These are phyloP conservation scores for Gortyna flavago DNA, from an alignment of 2,888 invertebrate species.

Conservation along the genomic window DNA sequence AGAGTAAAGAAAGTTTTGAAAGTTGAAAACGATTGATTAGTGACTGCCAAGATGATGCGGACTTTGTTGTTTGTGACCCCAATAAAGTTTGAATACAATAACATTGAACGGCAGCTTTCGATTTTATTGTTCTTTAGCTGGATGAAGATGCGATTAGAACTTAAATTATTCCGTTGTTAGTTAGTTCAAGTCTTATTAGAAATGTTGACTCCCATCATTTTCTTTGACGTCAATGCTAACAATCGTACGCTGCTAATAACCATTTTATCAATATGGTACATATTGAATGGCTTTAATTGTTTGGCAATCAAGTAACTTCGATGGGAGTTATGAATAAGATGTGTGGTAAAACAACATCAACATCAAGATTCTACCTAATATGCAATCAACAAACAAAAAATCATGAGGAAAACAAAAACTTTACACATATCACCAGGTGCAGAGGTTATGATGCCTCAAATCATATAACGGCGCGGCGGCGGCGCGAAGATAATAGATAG, in stretches of 20 bases:
- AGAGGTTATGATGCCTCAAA: slow-evolving; percentile 48
- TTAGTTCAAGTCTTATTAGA: slow-evolving; percentile 65
- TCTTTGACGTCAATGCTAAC: slow-evolving; percentile 82
- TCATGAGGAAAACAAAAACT: slow-evolving; percentile 3
- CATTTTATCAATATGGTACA: slow-evolving; percentile 72
- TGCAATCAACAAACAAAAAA: slow-evolving; percentile 1
- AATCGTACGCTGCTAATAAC: slow-evolving; percentile 71
- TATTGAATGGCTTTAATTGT: slow-evolving; percentile 67
- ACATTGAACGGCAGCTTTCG: slow-evolving; percentile 26
- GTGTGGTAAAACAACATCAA: slow-evolving; percentile 6
- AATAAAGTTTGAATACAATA: slow-evolving; percentile 34
- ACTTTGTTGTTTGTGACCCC: slow-evolving; percentile 25
- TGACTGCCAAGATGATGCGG: slow-evolving; percentile 20
- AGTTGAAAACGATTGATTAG: slow-evolving; percentile 46
- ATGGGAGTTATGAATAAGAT: slow-evolving; percentile 10
- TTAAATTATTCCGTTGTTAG: slow-evolving; percentile 36
- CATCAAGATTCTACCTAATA: neutral
- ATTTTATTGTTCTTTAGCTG: slow-evolving; percentile 20
- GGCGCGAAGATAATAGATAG: slow-evolving; percentile 70
- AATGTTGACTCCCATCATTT: slow-evolving; percentile 77
- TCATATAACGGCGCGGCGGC: slow-evolving; percentile 54
- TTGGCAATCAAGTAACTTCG: slow-evolving; percentile 33
- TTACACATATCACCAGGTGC: slow-evolving; percentile 28
- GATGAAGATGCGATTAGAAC: slow-evolving; percentile 24
- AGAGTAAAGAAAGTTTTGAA: slow-evolving; percentile 57